Conservation (phyloP, 2,797 vertebrate species). For the Chromobotia macracanthus region DNA sequence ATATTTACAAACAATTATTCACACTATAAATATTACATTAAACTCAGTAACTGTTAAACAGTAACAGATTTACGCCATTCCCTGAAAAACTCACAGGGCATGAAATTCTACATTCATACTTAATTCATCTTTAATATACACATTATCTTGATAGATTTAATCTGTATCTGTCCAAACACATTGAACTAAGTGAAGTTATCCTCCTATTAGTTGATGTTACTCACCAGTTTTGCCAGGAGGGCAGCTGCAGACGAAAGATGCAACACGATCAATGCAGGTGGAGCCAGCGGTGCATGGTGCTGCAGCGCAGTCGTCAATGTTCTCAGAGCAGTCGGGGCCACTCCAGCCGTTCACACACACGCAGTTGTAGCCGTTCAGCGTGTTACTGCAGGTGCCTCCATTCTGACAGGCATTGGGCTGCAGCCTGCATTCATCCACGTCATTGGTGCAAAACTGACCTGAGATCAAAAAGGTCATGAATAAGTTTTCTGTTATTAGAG, state of each 20-base stretch:
- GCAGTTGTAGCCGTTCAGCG: conserved; percentile 74
- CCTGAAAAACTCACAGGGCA: no score
- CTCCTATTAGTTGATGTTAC: conserved; percentile 14
- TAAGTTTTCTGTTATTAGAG: no score
- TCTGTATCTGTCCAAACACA: no score
- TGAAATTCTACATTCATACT: no score
- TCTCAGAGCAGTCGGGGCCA: conserved; percentile 81
- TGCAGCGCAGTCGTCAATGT: conserved; percentile 81
- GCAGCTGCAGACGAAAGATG: conserved; percentile 80
- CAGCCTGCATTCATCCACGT: conserved; percentile 83
- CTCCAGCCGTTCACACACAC: conserved; percentile 86
- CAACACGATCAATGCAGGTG: conserved; percentile 81
- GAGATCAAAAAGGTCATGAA: no score
- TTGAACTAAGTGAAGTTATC: no score
- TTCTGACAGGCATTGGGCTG: conserved; percentile 86
- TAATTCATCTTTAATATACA: no score
- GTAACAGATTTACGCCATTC: no score
- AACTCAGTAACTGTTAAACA: no score
- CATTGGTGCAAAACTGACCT: conserved; percentile 84
- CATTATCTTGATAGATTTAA: no score
- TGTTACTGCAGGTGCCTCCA: conserved; percentile 82
- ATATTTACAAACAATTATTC: no score
- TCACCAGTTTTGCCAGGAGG: conserved; percentile 80
- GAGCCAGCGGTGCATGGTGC: conserved; percentile 76
- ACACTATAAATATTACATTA: no score